Evolutionary conservation across 2,797 vertebrate genomes (phyloP), one percentile per base, ranked within the genome.

Genomic region (Sebastes goodei): DNA sequence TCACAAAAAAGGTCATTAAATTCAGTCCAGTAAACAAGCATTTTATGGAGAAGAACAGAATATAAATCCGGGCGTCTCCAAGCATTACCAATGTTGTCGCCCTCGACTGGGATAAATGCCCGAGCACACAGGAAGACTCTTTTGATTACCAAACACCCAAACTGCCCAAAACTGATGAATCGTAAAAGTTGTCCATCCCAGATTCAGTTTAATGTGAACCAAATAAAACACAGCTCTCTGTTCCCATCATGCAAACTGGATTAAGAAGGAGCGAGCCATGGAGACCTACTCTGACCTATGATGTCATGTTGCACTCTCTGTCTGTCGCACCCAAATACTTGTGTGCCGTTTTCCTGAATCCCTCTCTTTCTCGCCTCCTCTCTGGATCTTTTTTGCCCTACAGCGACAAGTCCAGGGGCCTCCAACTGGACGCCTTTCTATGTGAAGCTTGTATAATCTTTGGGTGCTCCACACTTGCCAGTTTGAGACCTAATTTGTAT

Each of bases 211-310:
- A 84, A 73, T 81, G 64, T 60, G 72, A 84, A 64, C 55, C 76
- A 79, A 80, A 82, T 57, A 57, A 83, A 75, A 67, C 82, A 46
- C 53, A 3, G 12, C 1, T 4, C 62, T 59, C 46, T 84, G 66
- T 77, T 62, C 59, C 65, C 57, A n/a, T 80, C 65, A 82, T 69
- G 69, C 66, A 82, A 82, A 85, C 69, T 46, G 53, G 79, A 67
- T 92, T 80, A 80, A 33, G 38, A 70, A 6, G 38, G 64, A 73
- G 60, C 11, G 4, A 38, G 55, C 35, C 74, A 11, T 11, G 42
- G 66, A 77, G 66, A 62, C 78, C 74, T 67, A 21, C 72, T 35
- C 66, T 81, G 71, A 78, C 78, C 83, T 65, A 27, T 90, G 83
- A 89, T 77, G 77, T 86, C 67, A 83, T 72, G 49, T 61, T 68